These are phyloP conservation scores for Diarsia brunnea DNA, from an alignment of 2,888 invertebrate species.

Conservation along the genomic window DNA sequence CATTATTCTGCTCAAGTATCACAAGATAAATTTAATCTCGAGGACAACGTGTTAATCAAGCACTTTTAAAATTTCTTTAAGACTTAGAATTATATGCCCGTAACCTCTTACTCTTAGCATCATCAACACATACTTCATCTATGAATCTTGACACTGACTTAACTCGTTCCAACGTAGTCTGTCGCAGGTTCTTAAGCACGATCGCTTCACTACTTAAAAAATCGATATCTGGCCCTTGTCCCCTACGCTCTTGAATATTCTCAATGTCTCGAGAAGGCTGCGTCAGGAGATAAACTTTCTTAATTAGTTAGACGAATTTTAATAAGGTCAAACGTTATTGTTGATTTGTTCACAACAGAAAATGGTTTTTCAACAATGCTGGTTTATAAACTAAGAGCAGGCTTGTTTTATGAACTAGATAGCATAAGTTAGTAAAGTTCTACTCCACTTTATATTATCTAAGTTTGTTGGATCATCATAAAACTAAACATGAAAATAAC, in stretches of 20 bases:
- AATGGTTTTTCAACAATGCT: slow-evolving; percentile 38
- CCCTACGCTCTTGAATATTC: slow-evolving; percentile 63
- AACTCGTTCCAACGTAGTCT: slow-evolving; percentile 66
- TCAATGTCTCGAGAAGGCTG: slow-evolving; percentile 62
- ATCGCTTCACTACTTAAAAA: slow-evolving; percentile 63
- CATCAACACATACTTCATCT: slow-evolving; percentile 56
- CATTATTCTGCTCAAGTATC: slow-evolving; percentile 34
- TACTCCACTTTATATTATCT: neutral
- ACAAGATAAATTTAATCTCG: slow-evolving; percentile 17
- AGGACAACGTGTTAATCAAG: slow-evolving; percentile 13
- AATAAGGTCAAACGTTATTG: slow-evolving; percentile 60
- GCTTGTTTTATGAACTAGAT: slow-evolving; percentile 8
- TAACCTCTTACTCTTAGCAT: slow-evolving; percentile 46
- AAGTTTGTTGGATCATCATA: slow-evolving; percentile 1
- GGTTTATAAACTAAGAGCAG: slow-evolving; percentile 1
- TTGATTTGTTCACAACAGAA: slow-evolving; percentile 44
- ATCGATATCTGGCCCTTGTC: slow-evolving; percentile 67
- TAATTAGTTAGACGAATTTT: slow-evolving; percentile 55
- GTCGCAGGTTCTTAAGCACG: slow-evolving; percentile 73
- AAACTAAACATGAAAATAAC: neutral
- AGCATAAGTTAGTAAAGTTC: neutral
- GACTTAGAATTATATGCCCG: slow-evolving; percentile 19
- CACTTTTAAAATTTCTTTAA: slow-evolving; percentile 30
- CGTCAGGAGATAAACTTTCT: slow-evolving; percentile 65
- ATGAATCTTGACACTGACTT: slow-evolving; percentile 66